Evolutionary conservation across 2,113 vertebrate genomes (phyloP), one percentile per base, ranked within the genome.

Genomic region (Silurus glanis): DNA sequence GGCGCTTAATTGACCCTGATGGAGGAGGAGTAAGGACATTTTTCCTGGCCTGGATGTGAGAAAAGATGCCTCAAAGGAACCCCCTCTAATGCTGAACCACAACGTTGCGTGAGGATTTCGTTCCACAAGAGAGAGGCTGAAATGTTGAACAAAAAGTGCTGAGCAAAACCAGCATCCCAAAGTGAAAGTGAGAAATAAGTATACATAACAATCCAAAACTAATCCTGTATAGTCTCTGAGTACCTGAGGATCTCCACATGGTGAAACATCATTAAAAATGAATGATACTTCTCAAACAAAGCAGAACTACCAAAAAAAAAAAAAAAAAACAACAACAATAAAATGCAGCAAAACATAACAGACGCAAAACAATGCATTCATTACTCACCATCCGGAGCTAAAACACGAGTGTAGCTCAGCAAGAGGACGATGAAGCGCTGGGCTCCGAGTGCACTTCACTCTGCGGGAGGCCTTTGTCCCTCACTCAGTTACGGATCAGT

Each of bases 401-500:
- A 78, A 82, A 58, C 9, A 47, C 28, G 45, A 64, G 66, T 58
- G 37, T 14, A 67, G 25, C 51, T 10, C 59, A 66, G 82, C 28
- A 49, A 49, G 47, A 61, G 82, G 62, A 9, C 55, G 19, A n/a
- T 86, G 75, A 83, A 86, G 82, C 61, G 7, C 25, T 37, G 66
- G 47, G 83, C 83, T 72, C 85, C 66, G 69, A 61, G 85, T 75
- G 85, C 61, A 37, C 88, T 87, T 83, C 62, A 62, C 87, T 75
- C 87, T 84, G 86, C 87, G 37, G 90, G 92, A 89, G 83, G 80
- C 64, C 86, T 93, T 91, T 93, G 92, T 93, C 88, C 90, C 83
- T 69, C 86, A 88, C 85, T 92, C 91, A 91, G 86, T 88, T 87
- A 92, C 86, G 92, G 88, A 90, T 88, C 89, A 93, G 83, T 90